Conservation (phyloP, 2,888 invertebrate species). For the Orchestes rusci region DNA sequence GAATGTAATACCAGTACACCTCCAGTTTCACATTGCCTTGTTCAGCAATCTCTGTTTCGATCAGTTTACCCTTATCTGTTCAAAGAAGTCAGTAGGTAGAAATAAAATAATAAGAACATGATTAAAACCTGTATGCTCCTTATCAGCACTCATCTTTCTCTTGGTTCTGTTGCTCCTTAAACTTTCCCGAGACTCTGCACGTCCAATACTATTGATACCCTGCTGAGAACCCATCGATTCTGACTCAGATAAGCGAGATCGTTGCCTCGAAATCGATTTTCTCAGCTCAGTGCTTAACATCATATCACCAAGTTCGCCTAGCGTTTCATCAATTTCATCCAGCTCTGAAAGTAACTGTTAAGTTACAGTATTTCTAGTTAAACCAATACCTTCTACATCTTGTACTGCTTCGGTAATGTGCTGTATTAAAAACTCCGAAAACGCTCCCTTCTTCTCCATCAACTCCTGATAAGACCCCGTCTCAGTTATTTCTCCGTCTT, state of each 20-base stretch:
- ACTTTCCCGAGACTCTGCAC: slow-evolving; percentile 43
- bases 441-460: slow-evolving; percentile 39
- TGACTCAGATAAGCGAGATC: slow-evolving; percentile 31
- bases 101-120: too few species aligned
- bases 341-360: slow-evolving; percentile 39
- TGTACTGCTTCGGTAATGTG: slow-evolving; percentile 34
- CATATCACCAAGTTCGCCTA: too few species aligned
- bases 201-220: slow-evolving; percentile 4
- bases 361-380: slow-evolving; percentile 50
- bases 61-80: slow-evolving; percentile 39
- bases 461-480: slow-evolving; percentile 46
- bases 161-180: slow-evolving; percentile 41
- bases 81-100: too few species aligned
- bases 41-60: slow-evolving; percentile 47
- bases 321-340: slow-evolving; percentile 61
- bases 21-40: slow-evolving; percentile 55
- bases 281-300: slow-evolving; percentile 48
- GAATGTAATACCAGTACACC: slow-evolving; percentile 79
- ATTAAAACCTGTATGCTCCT: too few species aligned
- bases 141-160: slow-evolving; percentile 34
- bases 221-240: slow-evolving; percentile 8
- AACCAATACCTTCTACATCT: slow-evolving; percentile 48
- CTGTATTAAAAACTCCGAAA: slow-evolving; percentile 37
- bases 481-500: slow-evolving; percentile 46
- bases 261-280: slow-evolving; percentile 53